Percentiles rank a stretch among this genome's conserved stretches.
Conservation (phyloP, 2,113 vertebrate genomes). For the Nothoprocta pentlandii region DNA sequence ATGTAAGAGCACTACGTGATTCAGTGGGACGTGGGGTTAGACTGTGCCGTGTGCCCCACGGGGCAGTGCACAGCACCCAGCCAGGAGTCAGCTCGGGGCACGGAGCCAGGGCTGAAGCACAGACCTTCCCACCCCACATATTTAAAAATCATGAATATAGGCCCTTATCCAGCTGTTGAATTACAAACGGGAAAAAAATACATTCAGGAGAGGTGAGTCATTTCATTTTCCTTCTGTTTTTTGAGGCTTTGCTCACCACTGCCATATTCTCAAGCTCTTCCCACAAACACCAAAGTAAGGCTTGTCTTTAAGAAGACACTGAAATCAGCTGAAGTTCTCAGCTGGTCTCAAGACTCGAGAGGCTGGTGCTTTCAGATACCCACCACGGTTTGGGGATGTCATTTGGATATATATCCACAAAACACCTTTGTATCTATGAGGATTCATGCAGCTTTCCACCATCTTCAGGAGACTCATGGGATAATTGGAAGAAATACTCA, state of each 20-base stretch:
- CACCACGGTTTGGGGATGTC: too few relatives aligned
- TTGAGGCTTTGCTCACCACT: background rate
- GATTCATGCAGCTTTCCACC: background rate
- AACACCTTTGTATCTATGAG: background rate
- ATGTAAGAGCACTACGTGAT: too few relatives aligned
- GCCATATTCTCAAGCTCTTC: background rate
- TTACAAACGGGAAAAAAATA: background rate
- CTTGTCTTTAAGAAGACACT: background rate
- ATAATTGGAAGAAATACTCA: background rate
- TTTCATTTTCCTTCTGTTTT: background rate
- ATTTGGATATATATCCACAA: background rate
- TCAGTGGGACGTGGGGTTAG: background rate
- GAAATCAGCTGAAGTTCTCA: fast-evolving
- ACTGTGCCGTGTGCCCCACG: background rate
- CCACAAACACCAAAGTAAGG: background rate
- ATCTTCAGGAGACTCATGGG: background rate
- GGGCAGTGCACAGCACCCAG: background rate
- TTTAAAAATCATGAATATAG: background rate
- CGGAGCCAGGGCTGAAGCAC: background rate
- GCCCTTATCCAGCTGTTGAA: background rate
- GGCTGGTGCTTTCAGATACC: background rate
- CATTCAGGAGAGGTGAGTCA: background rate
- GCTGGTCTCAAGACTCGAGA: background rate
- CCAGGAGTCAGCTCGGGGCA: background rate
- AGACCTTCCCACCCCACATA: background rate